phyloP scores from a whole-genome alignment of 1,140 invertebrate genomes.

The Listronotus oregonensis region DNA sequence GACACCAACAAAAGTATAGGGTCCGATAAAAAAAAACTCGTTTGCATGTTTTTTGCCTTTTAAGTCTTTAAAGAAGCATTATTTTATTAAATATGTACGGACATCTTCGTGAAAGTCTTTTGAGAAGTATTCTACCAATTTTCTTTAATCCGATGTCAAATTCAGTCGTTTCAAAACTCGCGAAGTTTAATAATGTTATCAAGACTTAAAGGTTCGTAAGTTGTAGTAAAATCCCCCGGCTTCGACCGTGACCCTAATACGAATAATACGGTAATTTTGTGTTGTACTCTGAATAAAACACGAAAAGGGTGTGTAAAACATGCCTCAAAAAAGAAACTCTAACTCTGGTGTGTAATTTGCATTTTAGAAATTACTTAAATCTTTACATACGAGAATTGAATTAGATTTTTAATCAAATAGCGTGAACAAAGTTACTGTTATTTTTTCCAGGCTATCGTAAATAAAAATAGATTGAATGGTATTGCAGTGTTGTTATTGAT shows the following conservation, averaged over 20 bases:
- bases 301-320: conserved; percentile 23
- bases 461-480: too few relatives aligned
- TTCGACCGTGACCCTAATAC: conserved; percentile 22
- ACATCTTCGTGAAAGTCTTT: too few relatives aligned
- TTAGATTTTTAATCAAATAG: too few relatives aligned
- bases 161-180: conserved; percentile 18
- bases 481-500: too few relatives aligned
- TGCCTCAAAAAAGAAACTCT: not conserved
- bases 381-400: too few relatives aligned
- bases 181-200: conserved; percentile 20
- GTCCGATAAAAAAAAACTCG: too few relatives aligned
- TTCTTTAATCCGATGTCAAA: conserved; percentile 10
- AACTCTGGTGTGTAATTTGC: conserved; percentile 5
- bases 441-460: too few relatives aligned
- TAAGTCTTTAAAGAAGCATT: too few relatives aligned
- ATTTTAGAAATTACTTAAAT: conserved; percentile 1
- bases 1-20: too few relatives aligned
- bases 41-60: too few relatives aligned
- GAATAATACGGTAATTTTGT: conserved; percentile 17
- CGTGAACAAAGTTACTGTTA: too few relatives aligned
- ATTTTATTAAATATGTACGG: too few relatives aligned
- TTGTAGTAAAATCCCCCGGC: conserved; percentile 3
- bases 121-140: not conserved
- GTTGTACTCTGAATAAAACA: conserved; percentile 14
- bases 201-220: conserved; percentile 12